These are phyloP conservation scores for Leptoclinus maculatus DNA, from an alignment of 2,797 vertebrate genomes.

Conservation along the genomic window DNA sequence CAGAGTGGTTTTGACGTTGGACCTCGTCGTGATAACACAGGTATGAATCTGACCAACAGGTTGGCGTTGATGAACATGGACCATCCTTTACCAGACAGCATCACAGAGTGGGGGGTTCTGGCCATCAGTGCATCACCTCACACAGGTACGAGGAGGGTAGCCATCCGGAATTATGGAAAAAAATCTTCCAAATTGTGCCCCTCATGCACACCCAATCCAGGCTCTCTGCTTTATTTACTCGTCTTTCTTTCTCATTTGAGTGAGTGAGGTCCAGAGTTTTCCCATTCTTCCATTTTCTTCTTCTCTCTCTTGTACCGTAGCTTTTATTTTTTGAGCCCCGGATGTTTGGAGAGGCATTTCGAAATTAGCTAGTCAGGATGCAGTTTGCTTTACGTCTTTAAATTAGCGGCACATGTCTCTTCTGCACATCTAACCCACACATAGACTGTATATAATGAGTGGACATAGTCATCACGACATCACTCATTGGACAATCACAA, in stretches of 20 bases:
- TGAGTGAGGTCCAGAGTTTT: not conserved
- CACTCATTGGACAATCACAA: too few relatives aligned
- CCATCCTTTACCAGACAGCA: slow-evolving; percentile 81
- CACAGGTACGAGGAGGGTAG: slow-evolving; percentile 71
- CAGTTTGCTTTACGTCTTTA: not conserved
- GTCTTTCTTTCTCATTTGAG: not conserved
- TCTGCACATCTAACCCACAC: not conserved
- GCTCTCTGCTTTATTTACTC: not conserved
- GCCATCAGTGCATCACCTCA: slow-evolving; percentile 82
- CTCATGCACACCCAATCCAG: not conserved
- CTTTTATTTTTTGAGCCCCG: not conserved
- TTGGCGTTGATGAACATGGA: slow-evolving; percentile 50
- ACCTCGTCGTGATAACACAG: not conserved
- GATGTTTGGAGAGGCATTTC: not conserved
- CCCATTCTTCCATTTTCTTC: not conserved
- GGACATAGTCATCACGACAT: too few relatives aligned
- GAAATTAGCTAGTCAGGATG: not conserved
- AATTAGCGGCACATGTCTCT: not conserved
- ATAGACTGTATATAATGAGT: too few relatives aligned
- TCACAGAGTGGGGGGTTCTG: slow-evolving; percentile 88
- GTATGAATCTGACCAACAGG: slow-evolving; percentile 53
- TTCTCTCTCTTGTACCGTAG: not conserved
- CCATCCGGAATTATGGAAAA: not conserved
- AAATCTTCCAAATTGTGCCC: not conserved
- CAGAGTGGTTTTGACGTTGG: too few relatives aligned